Base-by-base conservation (phyloP, 2,888 invertebrate genomes). In the Macrophya alboannulata region DNA sequence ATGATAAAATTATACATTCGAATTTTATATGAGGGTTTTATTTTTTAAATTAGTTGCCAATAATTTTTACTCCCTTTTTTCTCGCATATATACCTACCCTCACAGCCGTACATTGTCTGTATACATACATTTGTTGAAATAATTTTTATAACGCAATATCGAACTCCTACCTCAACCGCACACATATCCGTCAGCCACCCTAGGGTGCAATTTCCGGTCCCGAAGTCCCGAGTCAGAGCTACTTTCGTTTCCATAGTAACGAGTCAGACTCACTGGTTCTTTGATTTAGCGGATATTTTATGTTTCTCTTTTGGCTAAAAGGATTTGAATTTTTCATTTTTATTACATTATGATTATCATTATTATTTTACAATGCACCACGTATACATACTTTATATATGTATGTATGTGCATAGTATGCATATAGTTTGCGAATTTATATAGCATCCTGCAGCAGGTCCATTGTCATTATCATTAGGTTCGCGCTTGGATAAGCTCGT, bases 391-490 rank as follows among this genome's bases (percentile, higher is more conserved):
- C n/a, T n/a, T n/a, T n/a, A n/a, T n/a, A n/a, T 62, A 62, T 9
- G 8, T 12, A n/a, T 12, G 17, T 62, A 62, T 62, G 17, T 62
- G 6, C 17, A 62, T 17, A n/a, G 17, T 8, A 62, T 62, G 25
- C 8, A 31, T 37, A 71, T 71, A 40, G 12, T 43, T 21, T n/a
- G 21, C 15, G 6, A 17, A 51, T 25, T 1, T 62, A 62, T 62
- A 62, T 45, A 48, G 4, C 21, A 21, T 25, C 74, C 45, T 10
- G n/a, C n/a, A 43, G 12, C 25, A 15, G 87, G 89, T 88, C 88
- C 88, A 88, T 88, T 89, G 89, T 90, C 89, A 89, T 92, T 92
- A 93, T 93, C 92, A 92, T 92, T 91, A 92, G 90, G 92, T 92
- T 93, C 90, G 92, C 92, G 92, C 92, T 92, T 89, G 92, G 91